These are phyloP conservation scores for Tuberolachnus salignus DNA, from an alignment of 2,888 invertebrate genomes.

Conservation along the genomic window DNA sequence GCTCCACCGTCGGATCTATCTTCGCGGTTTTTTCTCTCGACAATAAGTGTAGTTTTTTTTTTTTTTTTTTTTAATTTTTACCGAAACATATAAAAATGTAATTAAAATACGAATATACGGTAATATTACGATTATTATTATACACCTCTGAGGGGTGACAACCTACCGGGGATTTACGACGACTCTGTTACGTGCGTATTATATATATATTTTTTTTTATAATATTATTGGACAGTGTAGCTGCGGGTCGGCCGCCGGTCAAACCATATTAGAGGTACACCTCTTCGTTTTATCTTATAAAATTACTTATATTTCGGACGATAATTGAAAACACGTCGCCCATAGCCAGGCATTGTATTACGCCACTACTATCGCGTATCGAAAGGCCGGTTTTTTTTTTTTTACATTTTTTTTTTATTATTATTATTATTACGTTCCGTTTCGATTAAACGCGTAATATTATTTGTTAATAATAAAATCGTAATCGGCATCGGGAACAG, in stretches of 20 bases:
- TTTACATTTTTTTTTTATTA: no score
- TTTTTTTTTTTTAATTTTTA: no score
- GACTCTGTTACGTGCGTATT: conserved; percentile 25
- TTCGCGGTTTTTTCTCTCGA: neutral
- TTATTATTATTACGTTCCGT: no score
- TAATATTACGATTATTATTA: no score
- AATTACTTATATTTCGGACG: conserved; percentile 15
- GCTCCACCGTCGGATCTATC: conserved; percentile 22
- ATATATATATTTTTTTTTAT: neutral
- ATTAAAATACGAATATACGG: no score
- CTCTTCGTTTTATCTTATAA: no score
- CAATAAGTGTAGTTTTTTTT: no score
- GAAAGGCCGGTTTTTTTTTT: neutral
- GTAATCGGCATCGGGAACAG: neutral
- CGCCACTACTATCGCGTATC: neutral
- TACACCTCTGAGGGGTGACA: conserved; percentile 39
- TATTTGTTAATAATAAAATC: conserved; percentile 10
- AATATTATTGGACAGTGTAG: no score
- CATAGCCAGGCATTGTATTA: neutral
- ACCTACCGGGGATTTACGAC: conserved; percentile 49
- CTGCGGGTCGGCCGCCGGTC: no score
- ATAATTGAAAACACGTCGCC: conserved; percentile 56
- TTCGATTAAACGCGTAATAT: neutral
- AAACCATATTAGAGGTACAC: no score
- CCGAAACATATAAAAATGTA: no score